Conservation (phyloP, 2,113 vertebrate species). For the Dipodomys merriami region DNA sequence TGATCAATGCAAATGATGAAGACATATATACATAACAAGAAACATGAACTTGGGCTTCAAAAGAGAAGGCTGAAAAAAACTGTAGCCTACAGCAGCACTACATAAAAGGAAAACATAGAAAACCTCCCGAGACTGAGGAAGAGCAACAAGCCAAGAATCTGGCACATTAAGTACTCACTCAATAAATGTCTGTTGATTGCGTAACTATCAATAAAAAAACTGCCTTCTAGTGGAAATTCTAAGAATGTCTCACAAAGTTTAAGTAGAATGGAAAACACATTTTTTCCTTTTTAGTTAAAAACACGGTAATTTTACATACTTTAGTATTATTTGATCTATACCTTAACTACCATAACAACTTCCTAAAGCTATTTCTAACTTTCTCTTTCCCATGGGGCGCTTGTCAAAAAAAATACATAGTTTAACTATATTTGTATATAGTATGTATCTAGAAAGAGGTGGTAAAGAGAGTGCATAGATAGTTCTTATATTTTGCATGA, state of each 20-base stretch:
- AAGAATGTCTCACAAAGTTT: background rate
- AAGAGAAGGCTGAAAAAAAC: background rate
- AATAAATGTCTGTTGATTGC: slow-evolving; percentile 21
- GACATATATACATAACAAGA: background rate
- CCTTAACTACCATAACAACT: background rate
- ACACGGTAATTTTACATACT: slow-evolving; percentile 12
- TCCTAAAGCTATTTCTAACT: background rate
- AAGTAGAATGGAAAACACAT: slow-evolving; percentile 7
- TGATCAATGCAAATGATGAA: background rate
- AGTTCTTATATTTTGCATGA: background rate
- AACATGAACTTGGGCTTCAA: background rate
- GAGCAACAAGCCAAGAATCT: background rate
- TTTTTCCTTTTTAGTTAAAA: slow-evolving; percentile 24
- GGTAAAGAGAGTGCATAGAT: background rate
- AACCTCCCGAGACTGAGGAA: background rate
- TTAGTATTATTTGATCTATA: slow-evolving; percentile 33
- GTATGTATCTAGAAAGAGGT: background rate
- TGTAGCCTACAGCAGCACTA: background rate
- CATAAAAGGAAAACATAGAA: background rate
- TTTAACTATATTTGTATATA: accelerated
- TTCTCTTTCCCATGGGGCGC: background rate
- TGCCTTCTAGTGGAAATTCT: background rate
- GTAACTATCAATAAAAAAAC: slow-evolving; percentile 23
- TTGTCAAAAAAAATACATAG: background rate
- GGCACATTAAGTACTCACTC: background rate